Evolutionary conservation across 2,113 vertebrate species (phyloP).

Genomic region (Plecturocebus donacophilus): DNA sequence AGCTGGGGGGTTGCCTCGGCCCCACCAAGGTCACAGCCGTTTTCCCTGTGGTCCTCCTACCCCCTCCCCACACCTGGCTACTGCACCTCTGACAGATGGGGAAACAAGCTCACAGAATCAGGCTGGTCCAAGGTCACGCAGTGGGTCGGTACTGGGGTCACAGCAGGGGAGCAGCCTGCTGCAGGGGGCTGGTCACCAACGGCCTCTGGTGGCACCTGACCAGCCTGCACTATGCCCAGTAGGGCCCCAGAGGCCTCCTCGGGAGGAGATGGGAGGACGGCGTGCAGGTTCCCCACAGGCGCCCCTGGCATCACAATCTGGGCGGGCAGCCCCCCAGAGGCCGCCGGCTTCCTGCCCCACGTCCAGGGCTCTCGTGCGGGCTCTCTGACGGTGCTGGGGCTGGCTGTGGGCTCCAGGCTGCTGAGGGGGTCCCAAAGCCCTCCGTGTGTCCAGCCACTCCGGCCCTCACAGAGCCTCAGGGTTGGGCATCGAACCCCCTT

Average conservation of each 20-base stretch:
- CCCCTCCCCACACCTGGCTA: not conserved
- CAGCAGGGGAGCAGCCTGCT: not conserved
- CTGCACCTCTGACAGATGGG: not conserved
- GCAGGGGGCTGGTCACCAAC: not conserved
- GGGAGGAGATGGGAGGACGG: not conserved
- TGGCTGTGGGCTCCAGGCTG: not conserved
- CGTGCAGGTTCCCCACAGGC: not conserved
- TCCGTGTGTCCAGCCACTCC: not conserved
- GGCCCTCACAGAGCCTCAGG: not conserved
- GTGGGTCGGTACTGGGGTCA: not conserved
- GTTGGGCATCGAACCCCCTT: too few species aligned
- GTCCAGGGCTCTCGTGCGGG: not conserved
- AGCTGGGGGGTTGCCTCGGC: accelerated
- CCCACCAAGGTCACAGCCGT: not conserved
- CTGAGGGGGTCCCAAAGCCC: not conserved
- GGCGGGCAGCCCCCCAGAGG: not conserved
- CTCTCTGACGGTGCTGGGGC: not conserved
- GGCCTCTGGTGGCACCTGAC: not conserved
- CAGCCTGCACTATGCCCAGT: not conserved
- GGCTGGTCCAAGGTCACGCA: not conserved
- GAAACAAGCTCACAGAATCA: not conserved
- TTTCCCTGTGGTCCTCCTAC: too few species aligned
- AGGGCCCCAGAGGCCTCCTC: not conserved
- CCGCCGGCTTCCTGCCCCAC: not conserved
- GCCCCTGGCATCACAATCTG: not conserved